These are phyloP conservation scores for Nebria ingens DNA, from an alignment of 1,140 invertebrate genomes.

Conservation along the genomic window DNA sequence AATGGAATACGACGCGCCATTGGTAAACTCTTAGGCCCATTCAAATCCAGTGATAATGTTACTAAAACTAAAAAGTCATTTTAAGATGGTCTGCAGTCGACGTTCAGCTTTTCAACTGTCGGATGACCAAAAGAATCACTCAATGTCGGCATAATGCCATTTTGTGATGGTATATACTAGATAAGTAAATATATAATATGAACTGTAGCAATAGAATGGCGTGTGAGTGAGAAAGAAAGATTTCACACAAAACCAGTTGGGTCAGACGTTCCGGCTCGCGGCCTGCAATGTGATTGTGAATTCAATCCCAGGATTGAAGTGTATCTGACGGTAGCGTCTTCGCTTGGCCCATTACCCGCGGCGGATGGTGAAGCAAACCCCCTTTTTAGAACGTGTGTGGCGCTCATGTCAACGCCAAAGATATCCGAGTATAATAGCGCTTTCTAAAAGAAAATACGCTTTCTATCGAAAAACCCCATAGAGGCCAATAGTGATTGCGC, in stretches of 20 bases:
- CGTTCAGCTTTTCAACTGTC: not conserved
- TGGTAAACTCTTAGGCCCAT: not conserved
- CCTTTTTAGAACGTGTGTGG: not conserved
- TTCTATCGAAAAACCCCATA: slow-evolving; percentile 1
- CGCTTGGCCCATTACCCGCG: slow-evolving; percentile 1
- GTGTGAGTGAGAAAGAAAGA: not conserved
- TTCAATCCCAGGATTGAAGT: slow-evolving; percentile 7
- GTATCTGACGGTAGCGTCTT: slow-evolving; percentile 7
- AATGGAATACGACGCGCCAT: not conserved
- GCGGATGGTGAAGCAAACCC: not conserved
- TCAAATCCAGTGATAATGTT: not conserved
- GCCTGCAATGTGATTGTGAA: slow-evolving; percentile 1
- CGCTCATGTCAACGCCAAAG: slow-evolving; percentile 1
- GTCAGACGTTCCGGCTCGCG: not conserved
- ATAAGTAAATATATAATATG: not conserved
- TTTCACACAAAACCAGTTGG: too few relatives aligned
- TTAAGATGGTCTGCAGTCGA: not conserved
- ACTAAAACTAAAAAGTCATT: slow-evolving; percentile 8
- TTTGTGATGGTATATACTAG: not conserved
- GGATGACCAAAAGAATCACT: slow-evolving; percentile 6
- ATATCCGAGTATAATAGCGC: slow-evolving; percentile 6
- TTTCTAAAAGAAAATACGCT: slow-evolving; percentile 5
- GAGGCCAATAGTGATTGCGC: slow-evolving; percentile 8
- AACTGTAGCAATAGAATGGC: not conserved
- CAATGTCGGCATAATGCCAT: not conserved